Evolutionary conservation across 1,140 invertebrate genomes (phyloP), one percentile per base, ranked within the genome.

Genomic region (Xylocopa sonorina): DNA sequence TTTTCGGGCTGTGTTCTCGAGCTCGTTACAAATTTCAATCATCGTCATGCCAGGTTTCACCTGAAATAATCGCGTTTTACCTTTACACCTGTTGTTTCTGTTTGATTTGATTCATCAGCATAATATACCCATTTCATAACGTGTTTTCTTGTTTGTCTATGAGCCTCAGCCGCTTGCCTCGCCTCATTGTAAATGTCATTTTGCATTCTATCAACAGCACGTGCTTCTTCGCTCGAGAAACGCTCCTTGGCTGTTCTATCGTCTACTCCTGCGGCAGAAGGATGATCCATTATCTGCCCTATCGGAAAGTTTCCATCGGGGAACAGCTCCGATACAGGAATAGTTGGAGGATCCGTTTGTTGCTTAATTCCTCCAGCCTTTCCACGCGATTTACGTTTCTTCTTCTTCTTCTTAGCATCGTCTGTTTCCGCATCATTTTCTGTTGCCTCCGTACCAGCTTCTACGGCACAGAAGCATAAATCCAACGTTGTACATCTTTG

Each of bases 21-120:
- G 93, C 88, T 98, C 98, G 92, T 99, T 98, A 93, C 98, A 99
- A 82, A 99, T 99, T 90, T 99, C 96, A 88, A 99, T 99, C 98
- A 99, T 99, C 0, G 96, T 98, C 98, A 99, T 99, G 77, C 99
- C 99, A 0, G 99, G 98, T 91, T 99, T 99, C 21, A 99, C 97
- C 94, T 96, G 9, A 69, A 66, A 6, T 5, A 24, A 46, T 64
- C 0, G 7, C 2, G 1, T 55, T n/a, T n/a, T n/a, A n/a, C n/a
- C 34, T 7, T 46, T 50, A 48, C 10, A 38, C 0, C 27, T 46
- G 6, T 5, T 29, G 34, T 48, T 53, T 3, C 6, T n/a, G n/a
- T n/a, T n/a, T n/a, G n/a, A n/a, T n/a, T n/a, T n/a, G n/a, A n/a
- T n/a, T n/a, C n/a, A 3, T 18, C 1, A 5, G 2, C 10, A 12